These are phyloP conservation scores for Torymus tubicola DNA, from an alignment of 2,888 invertebrate species.

Conservation along the genomic window DNA sequence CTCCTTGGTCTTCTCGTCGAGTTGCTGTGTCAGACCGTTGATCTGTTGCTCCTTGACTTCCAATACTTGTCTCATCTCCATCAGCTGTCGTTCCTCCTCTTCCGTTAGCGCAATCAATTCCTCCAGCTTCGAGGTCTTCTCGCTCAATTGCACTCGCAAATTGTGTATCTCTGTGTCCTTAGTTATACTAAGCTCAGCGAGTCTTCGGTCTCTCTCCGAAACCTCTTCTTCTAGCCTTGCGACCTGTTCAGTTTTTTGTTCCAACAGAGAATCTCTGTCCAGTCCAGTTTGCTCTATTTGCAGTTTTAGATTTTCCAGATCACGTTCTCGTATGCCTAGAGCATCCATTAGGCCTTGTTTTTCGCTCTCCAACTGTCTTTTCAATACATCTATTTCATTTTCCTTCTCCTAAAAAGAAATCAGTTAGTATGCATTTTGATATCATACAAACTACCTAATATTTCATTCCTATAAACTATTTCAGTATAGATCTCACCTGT, in stretches of 20 bases:
- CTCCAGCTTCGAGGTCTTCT: conserved; percentile 75
- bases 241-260: conserved; percentile 63
- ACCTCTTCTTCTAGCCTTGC: conserved; percentile 60
- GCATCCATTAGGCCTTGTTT: conserved; percentile 60
- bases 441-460: too few relatives aligned
- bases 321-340: conserved; percentile 61
- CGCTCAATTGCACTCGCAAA: conserved; percentile 81
- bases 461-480: too few relatives aligned
- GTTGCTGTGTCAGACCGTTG: conserved; percentile 82
- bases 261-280: conserved; percentile 59
- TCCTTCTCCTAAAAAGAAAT: conserved; percentile 61
- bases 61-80: conserved; percentile 80
- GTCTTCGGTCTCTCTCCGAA: conserved; percentile 65
- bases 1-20: conserved; percentile 80
- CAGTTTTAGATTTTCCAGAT: conserved; percentile 65
- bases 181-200: conserved; percentile 77
- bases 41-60: conserved; percentile 86
- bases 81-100: conserved; percentile 79
- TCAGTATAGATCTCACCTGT: conserved; percentile 17
- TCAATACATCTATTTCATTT: conserved; percentile 60
- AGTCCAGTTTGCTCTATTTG: conserved; percentile 59
- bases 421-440: neutral
- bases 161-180: conserved; percentile 87
- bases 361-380: conserved; percentile 59
- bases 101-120: conserved; percentile 79